Evolutionary conservation across 1,140 invertebrate genomes (phyloP).

Genomic region (Octopus sinensis): DNA sequence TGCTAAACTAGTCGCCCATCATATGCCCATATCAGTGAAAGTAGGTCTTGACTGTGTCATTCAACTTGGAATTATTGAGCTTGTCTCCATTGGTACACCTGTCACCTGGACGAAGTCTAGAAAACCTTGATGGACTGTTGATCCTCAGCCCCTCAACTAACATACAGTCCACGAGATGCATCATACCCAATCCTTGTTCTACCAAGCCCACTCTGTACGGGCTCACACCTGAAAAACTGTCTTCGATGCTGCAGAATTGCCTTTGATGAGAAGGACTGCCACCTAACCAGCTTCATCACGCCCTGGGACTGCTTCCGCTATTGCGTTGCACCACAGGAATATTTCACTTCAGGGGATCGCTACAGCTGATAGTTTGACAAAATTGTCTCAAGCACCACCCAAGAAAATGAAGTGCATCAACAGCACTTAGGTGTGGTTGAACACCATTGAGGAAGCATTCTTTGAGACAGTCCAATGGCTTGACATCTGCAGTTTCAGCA

Average conservation of each 20-base stretch:
- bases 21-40: constrained; percentile 18
- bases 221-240: constrained; percentile 23
- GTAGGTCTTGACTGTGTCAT: constrained; percentile 15
- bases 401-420: constrained; percentile 35
- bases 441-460: constrained; percentile 28
- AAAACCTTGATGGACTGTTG: constrained; percentile 20
- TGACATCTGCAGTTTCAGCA: constrained; percentile 28
- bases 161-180: constrained; percentile 22
- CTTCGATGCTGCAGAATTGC: constrained; percentile 29
- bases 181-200: constrained; percentile 19
- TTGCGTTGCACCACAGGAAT: constrained; percentile 40
- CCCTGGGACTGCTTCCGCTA: constrained; percentile 38
- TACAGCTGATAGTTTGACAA: constrained; percentile 30
- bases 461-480: constrained; percentile 28
- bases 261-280: constrained; percentile 24
- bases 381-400: constrained; percentile 24
- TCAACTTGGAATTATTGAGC: constrained; percentile 15
- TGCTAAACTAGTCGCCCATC: constrained; percentile 17
- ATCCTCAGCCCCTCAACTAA: constrained; percentile 17
- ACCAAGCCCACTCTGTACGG: constrained; percentile 17
- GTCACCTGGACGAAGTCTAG: constrained; percentile 20
- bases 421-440: constrained; percentile 29
- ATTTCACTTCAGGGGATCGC: constrained; percentile 28
- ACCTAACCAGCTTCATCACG: constrained; percentile 30
- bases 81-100: constrained; percentile 8